Evolutionary conservation across 2,113 vertebrate species (phyloP), one percentile per base, ranked within the genome.

Genomic region (Entelurus aequoreus): DNA sequence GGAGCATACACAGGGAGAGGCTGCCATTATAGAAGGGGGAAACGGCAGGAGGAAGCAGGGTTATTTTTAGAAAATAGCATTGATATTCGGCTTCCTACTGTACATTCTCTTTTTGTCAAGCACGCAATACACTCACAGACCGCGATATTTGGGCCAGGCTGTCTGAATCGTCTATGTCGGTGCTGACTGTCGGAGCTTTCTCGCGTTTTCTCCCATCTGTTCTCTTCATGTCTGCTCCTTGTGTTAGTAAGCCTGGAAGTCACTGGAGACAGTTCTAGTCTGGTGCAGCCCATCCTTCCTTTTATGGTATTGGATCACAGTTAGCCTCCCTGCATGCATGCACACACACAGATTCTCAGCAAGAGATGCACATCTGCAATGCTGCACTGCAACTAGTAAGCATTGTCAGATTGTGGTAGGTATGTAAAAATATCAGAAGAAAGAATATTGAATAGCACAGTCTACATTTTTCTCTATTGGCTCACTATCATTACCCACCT

Each of bases 21-120:
- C 78, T 78, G 76, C 82, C 81, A 28, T 78, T 76, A 76, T 42
- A 84, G 81, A 79, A 78, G 74, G 78, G 28, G 81, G 76, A 74
- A 61, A 54, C 65, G 72, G 77, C 28, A 50, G 66, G 75, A 63
- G 54, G 59, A 66, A 65, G 69, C 49, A 19, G 5, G 74, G 81
- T 83, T 86, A 86, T 88, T 88, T 88, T 87, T 88, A 88, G 86
- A 83, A 83, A 28, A 77, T 75, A 65, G 65, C 78, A 85, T 84
- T 85, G 81, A 84, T 86, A 85, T 84, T 80, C 69, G 71, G 6
- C 71, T 77, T 57, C 28, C 5, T 77, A 84, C 80, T 87, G 85
- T 76, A 82, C 63, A 53, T 65, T 75, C 66, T 28, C 72, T 63
- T 78, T 74, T 60, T 66, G 67, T 63, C 54, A n/a, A 5, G 63